Evolutionary conservation across 2,113 vertebrate genomes (phyloP).

Genomic region (Triplophysa rosa): DNA sequence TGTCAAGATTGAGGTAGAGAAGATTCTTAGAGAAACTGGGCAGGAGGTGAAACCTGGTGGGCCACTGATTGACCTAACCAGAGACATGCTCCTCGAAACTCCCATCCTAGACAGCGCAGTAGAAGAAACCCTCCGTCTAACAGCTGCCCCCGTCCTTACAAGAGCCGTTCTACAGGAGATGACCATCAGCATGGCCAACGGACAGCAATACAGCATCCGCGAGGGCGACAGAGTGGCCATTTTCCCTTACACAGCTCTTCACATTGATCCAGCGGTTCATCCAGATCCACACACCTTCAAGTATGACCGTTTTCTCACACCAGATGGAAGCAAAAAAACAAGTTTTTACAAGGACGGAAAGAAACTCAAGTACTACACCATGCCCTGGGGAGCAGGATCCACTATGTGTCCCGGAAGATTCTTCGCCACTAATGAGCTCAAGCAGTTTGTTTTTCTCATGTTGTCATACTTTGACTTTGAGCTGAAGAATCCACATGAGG

Average conservation of each 20-base stretch:
- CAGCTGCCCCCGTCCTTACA: slow-evolving; percentile 75
- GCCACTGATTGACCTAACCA: slow-evolving; percentile 67
- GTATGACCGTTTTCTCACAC: slow-evolving; percentile 82
- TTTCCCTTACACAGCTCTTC: slow-evolving; percentile 82
- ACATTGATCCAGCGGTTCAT: slow-evolving; percentile 87
- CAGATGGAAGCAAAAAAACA: slow-evolving; percentile 76
- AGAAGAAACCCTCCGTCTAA: slow-evolving; percentile 86
- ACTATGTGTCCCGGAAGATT: slow-evolving; percentile 88
- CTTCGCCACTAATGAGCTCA: slow-evolving; percentile 86
- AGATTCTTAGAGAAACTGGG: slow-evolving; percentile 66
- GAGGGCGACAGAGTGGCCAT: slow-evolving; percentile 79
- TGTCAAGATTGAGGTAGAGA: slow-evolving; percentile 76
- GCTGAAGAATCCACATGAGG: slow-evolving; percentile 71
- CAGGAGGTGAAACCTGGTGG: slow-evolving; percentile 66
- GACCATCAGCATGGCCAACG: slow-evolving; percentile 70
- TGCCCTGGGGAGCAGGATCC: slow-evolving; percentile 89
- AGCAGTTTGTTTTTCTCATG: slow-evolving; percentile 87
- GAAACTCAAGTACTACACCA: slow-evolving; percentile 83
- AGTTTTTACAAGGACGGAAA: slow-evolving; percentile 86
- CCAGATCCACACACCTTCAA: slow-evolving; percentile 80
- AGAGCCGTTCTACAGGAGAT: slow-evolving; percentile 75
- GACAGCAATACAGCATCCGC: slow-evolving; percentile 73
- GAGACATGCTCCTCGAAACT: slow-evolving; percentile 74
- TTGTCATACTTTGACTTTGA: slow-evolving; percentile 85
- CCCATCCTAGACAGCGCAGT: slow-evolving; percentile 85